phyloP scores from a whole-genome alignment of 2,797 vertebrate genomes.

The Yasuhikotakia modesta region DNA sequence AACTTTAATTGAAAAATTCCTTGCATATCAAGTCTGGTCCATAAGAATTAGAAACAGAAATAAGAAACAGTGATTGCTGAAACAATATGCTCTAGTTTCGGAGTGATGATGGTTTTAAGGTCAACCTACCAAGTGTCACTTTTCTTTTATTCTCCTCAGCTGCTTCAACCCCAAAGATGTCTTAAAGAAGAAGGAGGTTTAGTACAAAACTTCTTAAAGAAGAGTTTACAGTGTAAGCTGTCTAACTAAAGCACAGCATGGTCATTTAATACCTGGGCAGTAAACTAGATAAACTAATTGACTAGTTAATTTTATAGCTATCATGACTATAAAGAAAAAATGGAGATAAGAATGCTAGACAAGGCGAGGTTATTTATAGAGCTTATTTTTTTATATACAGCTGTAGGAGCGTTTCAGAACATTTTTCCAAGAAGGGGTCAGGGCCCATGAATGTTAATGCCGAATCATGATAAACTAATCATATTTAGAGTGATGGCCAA shows the following conservation, averaged over 20 bases:
- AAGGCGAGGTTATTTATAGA: background rate
- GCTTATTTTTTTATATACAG: background rate
- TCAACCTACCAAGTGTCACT: constrained; percentile 16
- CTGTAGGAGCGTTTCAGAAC: background rate
- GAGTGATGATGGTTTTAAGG: constrained; percentile 36
- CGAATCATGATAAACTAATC: constrained; percentile 23
- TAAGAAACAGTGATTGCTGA: background rate
- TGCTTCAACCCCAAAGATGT: background rate
- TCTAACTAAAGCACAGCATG: no score
- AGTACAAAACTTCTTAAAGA: no score
- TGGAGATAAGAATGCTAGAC: background rate
- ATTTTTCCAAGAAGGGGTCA: background rate
- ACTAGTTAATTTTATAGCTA: no score
- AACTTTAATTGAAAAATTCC: constrained; percentile 31
- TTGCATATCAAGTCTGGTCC: background rate
- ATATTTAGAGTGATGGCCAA: constrained; percentile 21
- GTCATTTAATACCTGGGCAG: no score
- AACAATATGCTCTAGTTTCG: constrained; percentile 5
- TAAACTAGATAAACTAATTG: no score
- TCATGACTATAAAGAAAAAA: background rate
- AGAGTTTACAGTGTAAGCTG: no score
- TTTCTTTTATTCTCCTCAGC: background rate
- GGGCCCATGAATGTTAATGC: constrained; percentile 2
- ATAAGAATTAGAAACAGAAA: background rate
- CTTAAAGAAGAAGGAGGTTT: no score